Percentiles rank a stretch among this genome's conserved stretches.
Conservation (phyloP, 2,797 vertebrate genomes). For the Bradypus variegatus region DNA sequence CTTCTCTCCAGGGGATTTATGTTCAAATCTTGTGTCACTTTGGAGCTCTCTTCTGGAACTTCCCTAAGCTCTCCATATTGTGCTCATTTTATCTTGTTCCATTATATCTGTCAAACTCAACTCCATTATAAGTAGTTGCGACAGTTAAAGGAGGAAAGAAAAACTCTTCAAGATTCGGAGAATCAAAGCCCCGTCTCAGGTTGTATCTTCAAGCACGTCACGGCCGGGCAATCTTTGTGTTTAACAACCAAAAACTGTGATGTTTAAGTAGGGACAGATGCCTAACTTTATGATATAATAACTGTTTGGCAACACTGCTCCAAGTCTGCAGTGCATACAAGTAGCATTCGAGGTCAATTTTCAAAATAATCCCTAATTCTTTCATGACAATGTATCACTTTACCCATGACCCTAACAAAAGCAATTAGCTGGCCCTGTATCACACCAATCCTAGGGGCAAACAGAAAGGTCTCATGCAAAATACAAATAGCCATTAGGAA, state of each 20-base stretch:
- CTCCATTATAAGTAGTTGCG: constrained; percentile 42
- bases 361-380: constrained; percentile 47
- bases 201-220: constrained; percentile 23
- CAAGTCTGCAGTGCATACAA: background rate
- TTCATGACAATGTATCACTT: background rate
- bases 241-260: constrained; percentile 3
- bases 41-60: constrained; percentile 30
- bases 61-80: constrained; percentile 10
- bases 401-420: constrained; percentile 30
- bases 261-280: constrained; percentile 45
- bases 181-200: constrained; percentile 35
- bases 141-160: constrained; percentile 47
- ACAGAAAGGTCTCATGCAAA: constrained; percentile 57
- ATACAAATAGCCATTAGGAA: constrained; percentile 68
- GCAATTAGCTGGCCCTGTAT: constrained; percentile 25
- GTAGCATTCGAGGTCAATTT: constrained; percentile 23
- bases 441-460: constrained; percentile 40
- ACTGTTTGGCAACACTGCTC: background rate
- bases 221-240: constrained; percentile 38
- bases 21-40: constrained; percentile 49
- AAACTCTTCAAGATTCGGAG: constrained; percentile 26
- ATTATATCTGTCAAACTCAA: constrained; percentile 50
- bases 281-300: background rate
- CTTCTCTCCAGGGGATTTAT: constrained; percentile 55
- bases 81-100: constrained; percentile 32